Evolutionary conservation across 2,797 vertebrate species (phyloP), one percentile per base, ranked within the genome.

Genomic region (Tarsius wallacei): DNA sequence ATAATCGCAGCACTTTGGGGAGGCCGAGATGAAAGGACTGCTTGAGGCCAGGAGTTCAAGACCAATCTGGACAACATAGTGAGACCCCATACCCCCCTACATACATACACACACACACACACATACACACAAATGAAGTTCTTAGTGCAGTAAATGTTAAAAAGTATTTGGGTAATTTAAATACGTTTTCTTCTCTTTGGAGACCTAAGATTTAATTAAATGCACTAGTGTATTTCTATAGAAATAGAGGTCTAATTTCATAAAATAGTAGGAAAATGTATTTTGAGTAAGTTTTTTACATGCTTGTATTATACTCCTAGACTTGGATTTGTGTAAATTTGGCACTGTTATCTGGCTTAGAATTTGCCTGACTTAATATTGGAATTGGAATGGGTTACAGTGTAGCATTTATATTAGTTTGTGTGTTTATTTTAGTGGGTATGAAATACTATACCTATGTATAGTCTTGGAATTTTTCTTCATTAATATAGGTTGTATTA

Each of bases 221-320:
- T 88, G 19, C 6, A n/a, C 10, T 85, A 81, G 24, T 92, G n/a
- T 88, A 42, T 81, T 89, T 97, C 36, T 80, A 0, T 90, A 14
- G 61, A 85, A 97, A 12, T 82, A 80, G 21, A 96, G n/a, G 49
- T 71, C n/a, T 17, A 84, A 0, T 64, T 88, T 95, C 55, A 90
- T 86, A 78, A 97, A 94, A 22, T 80, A 76, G 22, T 87, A 22
- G 71, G 36, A 49, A 93, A 87, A 71, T 86, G 78, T 4, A 71
- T 92, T 90, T 83, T 64, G 59, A 93, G 78, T 51, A 70, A 70
- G 47, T 90, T 96, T 97, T 95, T 93, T 80, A n/a, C 55, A 68
- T 36, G 33, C 31, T 89, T 96, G 78, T 61, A 1, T 36, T 74
- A 3, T 87, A 84, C 47, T 33, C 89, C 74, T 7, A 86, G 33